Base-by-base conservation (phyloP, 2,888 invertebrate genomes). In the Chouioia cunea region DNA sequence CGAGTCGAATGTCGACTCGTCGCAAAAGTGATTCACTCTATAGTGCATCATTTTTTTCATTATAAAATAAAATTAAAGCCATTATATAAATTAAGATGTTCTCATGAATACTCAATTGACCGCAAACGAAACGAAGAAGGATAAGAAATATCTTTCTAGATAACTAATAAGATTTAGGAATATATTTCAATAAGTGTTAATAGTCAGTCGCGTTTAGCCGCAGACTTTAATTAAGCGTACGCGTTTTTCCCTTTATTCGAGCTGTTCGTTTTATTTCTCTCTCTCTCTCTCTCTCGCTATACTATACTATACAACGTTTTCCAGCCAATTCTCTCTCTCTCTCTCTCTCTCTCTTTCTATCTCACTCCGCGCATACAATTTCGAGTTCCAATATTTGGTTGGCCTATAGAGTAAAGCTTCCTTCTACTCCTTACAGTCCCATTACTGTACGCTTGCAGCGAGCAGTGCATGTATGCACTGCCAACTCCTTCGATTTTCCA, bases 341-440 rank as follows among this genome's bases (percentile, higher is more conserved):
- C n/a, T n/a, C n/a, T n/a, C n/a, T n/a, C n/a, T n/a, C n/a, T n/a
- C n/a, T n/a, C n/a, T n/a, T n/a, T n/a, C n/a, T n/a, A n/a, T n/a
- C n/a, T n/a, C n/a, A 57, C 50, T 46, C 15, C 43, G 16, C 74
- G 62, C 73, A 72, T 74, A 74, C 75, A 75, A 77, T 77, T 78
- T 76, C 73, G 59, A 60, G 60, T 53, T 72, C 54, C 77, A 75
- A 77, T 77, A 78, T 77, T 78, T 76, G 76, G 44, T 60, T 22
- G 36, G 16, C 47, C 68, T 56, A 50, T 44, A 48, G 16, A 47
- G 36, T 22, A 12, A 52, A 20, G 23, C 53, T 3, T 14, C 23
- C 27, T 16, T 16, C n/a, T 18, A 43, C 16, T 20, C 22, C 23
- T 43, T 27, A 22, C 6, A 16, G 22, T 20, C 44, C 52, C 10